Evolutionary conservation across 2,113 vertebrate species (phyloP).

Genomic region (Manacus vitellinus): DNA sequence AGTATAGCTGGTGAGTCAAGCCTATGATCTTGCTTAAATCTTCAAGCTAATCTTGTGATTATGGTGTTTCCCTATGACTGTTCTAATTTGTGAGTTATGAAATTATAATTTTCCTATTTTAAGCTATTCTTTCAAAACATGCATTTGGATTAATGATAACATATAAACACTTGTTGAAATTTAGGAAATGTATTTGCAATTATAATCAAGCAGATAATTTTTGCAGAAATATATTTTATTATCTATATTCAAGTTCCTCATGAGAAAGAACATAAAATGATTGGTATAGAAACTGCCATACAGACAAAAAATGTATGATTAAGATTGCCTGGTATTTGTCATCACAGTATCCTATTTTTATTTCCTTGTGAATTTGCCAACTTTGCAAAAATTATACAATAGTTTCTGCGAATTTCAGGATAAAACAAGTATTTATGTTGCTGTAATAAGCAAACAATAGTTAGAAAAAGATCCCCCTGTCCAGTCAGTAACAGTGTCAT

Average conservation of each 20-base stretch:
- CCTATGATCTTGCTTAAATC: background rate
- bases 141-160: background rate
- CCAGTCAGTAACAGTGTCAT: background rate
- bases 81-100: background rate
- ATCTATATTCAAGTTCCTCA: background rate
- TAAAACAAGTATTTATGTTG: background rate
- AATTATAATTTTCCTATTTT: background rate
- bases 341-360: background rate
- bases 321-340: background rate
- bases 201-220: background rate
- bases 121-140: background rate
- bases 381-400: background rate
- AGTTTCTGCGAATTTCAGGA: background rate
- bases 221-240: background rate
- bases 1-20: background rate
- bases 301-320: background rate
- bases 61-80: background rate
- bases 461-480: background rate
- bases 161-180: background rate
- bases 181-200: background rate
- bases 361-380: background rate
- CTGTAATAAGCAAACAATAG: background rate
- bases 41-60: background rate
- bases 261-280: background rate
- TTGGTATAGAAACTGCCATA: background rate